Conservation (phyloP, 2,888 invertebrate genomes). For the Balanococcus diminutus region DNA sequence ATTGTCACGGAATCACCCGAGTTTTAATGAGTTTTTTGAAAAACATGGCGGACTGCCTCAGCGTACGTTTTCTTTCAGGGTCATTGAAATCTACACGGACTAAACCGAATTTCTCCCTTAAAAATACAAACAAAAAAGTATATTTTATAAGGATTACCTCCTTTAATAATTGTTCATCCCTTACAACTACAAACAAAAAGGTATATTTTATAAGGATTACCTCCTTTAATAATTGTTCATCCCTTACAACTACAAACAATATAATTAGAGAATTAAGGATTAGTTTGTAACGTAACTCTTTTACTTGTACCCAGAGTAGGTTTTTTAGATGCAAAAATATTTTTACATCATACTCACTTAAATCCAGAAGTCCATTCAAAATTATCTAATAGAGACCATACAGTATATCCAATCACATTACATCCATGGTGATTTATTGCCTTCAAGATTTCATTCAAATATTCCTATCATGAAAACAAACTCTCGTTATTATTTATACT, state of each 20-base stretch:
- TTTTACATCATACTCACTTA: slow-evolving; percentile 65
- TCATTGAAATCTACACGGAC: slow-evolving; percentile 74
- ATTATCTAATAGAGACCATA: slow-evolving; percentile 81
- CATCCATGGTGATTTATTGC: slow-evolving; percentile 65
- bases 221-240: no score
- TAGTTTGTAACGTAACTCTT: no score
- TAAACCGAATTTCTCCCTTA: slow-evolving; percentile 74
- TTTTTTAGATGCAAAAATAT: background rate
- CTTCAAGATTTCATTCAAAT: slow-evolving; percentile 63
- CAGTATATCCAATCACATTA: slow-evolving; percentile 70
- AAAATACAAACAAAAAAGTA: slow-evolving; percentile 58
- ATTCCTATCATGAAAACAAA: slow-evolving; percentile 58
- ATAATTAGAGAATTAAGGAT: background rate
- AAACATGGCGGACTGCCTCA: slow-evolving; percentile 63
- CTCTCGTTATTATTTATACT: no score
- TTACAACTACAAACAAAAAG: no score
- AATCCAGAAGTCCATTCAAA: slow-evolving; percentile 81
- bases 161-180: no score
- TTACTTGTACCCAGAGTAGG: no score
- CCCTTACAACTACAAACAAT: no score
- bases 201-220: no score
- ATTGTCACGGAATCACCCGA: background rate
- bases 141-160: no score
- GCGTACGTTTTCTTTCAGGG: slow-evolving; percentile 70
- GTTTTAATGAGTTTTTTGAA: slow-evolving; percentile 29